phyloP scores from a whole-genome alignment of 2,113 vertebrate species.

The Macquaria ambigua region DNA sequence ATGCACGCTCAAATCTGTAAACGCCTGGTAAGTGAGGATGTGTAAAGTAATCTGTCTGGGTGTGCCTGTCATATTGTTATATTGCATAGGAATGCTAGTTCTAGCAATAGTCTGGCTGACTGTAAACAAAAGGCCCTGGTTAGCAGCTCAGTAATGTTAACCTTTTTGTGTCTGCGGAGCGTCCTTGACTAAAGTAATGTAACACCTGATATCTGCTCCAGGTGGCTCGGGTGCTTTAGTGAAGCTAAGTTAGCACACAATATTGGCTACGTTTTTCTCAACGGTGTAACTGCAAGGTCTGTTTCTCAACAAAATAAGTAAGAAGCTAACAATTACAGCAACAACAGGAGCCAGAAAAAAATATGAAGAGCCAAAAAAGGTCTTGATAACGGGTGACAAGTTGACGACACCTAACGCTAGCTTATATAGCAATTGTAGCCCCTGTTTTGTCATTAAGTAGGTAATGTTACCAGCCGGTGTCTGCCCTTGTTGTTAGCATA shows the following conservation, averaged over 20 bases:
- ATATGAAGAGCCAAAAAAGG: neutral
- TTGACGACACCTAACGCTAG: neutral
- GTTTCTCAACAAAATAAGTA: neutral
- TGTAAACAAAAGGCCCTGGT: slow-evolving; percentile 22
- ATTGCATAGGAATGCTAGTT: neutral
- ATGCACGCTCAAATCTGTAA: slow-evolving; percentile 72
- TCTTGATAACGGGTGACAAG: no score
- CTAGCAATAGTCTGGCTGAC: neutral
- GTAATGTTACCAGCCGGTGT: no score
- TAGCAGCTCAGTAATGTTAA: slow-evolving; percentile 18
- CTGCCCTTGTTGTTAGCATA: neutral
- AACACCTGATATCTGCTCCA: neutral
- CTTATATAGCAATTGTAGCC: neutral
- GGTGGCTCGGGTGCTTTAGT: neutral
- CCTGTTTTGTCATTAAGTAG: neutral
- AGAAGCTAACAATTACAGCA: neutral
- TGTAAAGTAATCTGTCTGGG: accelerated
- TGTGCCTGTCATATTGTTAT: neutral
- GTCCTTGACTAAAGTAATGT: slow-evolving; percentile 53
- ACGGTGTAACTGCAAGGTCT: neutral
- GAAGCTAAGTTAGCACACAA: neutral
- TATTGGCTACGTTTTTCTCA: neutral
- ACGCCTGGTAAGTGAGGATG: slow-evolving; percentile 78
- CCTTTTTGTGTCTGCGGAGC: neutral
- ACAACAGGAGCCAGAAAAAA: neutral